Evolutionary conservation across 2,113 vertebrate genomes (phyloP), one percentile per base, ranked within the genome.

Genomic region (Catharus fuscescens): DNA sequence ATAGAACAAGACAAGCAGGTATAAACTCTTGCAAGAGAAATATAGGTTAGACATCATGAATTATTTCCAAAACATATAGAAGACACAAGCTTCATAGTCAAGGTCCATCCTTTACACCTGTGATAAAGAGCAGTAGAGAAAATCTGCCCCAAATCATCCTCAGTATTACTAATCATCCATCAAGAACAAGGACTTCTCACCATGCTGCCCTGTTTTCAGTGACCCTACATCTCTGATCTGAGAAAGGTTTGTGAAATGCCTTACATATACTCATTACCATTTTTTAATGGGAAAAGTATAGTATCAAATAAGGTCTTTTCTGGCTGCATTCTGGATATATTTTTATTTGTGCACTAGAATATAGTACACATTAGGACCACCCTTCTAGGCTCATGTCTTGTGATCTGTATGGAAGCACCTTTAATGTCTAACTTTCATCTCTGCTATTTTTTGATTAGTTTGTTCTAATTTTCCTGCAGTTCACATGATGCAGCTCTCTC

Each of bases 391-490:
- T 57, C 28, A 21, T 15, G 12, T 36, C 79, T 71, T 64, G 6
- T 25, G 10, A 29, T 65, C 53, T 52, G 3, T 44, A 73, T 45
- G 45, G 84, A 91, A 92, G 18, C 0, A 4, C 9, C 24, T 86
- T 87, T 79, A 65, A 89, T 18, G 14, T 66, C 74, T 73, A 54
- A 88, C 36, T 91, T 91, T 24, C 19, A n/a, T 23, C 34, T 72
- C 84, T 4, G 3, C 6, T 74, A 14, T 24, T 65, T 80, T 87
- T 91, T 93, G 10, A 92, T 82, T 66, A 94, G 23, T 38, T 87
- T 85, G 54, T 26, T 94, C 74, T 82, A 91, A 94, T 95, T 94
- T 94, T 57, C 44, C 72, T 31, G 15, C 61, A 72, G 62, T 48
- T 83, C 40, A 36, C 52, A 72, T 18, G 56, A 89, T 8, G 8